A percentile compares a stretch with the other conserved stretches of the same genome.
Evolutionary conservation across 2,888 invertebrate species (phyloP).

Genomic region (Nipponacmea schrenckii): DNA sequence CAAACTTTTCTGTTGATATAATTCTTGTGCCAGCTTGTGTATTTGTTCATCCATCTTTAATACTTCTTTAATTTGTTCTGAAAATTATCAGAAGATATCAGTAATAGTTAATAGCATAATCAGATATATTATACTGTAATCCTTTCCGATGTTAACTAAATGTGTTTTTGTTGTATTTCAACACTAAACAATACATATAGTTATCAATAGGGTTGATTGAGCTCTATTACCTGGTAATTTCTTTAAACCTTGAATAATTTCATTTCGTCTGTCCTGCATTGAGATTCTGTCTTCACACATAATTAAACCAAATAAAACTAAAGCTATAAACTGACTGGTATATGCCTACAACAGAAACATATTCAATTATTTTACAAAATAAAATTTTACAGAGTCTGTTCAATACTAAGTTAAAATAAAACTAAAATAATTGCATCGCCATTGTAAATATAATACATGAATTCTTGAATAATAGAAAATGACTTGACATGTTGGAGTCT

Average conservation of each 20-base stretch:
- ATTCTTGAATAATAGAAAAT: too few species aligned
- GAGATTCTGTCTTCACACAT: constrained; percentile 98
- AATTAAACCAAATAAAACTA: constrained; percentile 98
- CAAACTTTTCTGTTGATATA: constrained; percentile 92
- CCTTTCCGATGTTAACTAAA: too few species aligned
- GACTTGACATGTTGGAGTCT: too few species aligned
- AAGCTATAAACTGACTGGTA: constrained; percentile 97
- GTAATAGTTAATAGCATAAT: too few species aligned
- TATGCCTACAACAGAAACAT: constrained; percentile 76
- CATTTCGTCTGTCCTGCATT: constrained; percentile 81
- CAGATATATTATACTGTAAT: too few species aligned
- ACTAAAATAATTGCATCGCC: too few species aligned
- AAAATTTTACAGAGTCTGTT: too few species aligned
- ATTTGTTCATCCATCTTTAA: constrained; percentile 88
- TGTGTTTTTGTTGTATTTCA: too few species aligned
- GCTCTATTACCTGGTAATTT: constrained; percentile 75
- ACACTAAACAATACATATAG: too few species aligned
- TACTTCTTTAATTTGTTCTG: constrained; percentile 82
- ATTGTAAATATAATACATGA: too few species aligned
- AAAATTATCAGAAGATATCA: constrained; percentile 5
- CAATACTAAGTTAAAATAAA: too few species aligned
- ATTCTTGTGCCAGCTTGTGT: constrained; percentile 84
- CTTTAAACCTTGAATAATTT: constrained; percentile 89
- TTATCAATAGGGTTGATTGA: too few species aligned
- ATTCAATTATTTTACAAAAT: neutral